These are phyloP conservation scores for Psephotus haematonotus DNA, from an alignment of 2,113 vertebrate species.

Conservation along the genomic window DNA sequence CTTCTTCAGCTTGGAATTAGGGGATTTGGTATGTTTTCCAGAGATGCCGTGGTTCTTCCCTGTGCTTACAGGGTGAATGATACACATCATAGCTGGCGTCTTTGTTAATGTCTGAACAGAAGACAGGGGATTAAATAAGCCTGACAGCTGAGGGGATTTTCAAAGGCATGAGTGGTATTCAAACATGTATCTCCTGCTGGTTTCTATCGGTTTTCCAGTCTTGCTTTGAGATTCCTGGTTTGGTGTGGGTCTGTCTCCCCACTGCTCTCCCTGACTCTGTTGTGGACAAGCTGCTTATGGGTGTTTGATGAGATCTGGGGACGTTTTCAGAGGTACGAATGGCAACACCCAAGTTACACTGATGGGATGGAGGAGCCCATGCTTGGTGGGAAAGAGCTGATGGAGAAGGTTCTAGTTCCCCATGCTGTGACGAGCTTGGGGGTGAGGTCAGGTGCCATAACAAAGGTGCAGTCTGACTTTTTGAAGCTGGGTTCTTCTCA, in stretches of 20 bases:
- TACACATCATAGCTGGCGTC: not conserved
- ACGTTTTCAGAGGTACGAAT: not conserved
- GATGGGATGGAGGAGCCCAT: not conserved
- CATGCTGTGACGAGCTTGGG: not conserved
- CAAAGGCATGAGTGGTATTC: constrained; percentile 9
- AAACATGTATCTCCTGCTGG: not conserved
- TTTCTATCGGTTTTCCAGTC: not conserved
- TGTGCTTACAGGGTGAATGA: not conserved
- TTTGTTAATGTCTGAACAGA: not conserved
- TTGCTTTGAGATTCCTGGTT: not conserved
- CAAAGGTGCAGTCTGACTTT: not conserved
- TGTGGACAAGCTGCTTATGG: not conserved
- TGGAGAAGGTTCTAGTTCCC: not conserved
- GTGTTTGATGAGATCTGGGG: not conserved
- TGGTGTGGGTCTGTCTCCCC: not conserved
- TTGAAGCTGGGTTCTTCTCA: not conserved
- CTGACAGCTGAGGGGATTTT: constrained; percentile 44
- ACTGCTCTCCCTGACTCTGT: not conserved
- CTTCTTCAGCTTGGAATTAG: not conserved
- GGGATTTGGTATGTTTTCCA: not conserved
- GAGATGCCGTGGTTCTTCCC: not conserved
- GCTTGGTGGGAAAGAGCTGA: not conserved
- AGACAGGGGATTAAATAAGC: not conserved
- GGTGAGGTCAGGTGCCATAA: not conserved
- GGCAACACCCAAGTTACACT: not conserved